Evolutionary conservation across 1,140 invertebrate species (phyloP), one percentile per base, ranked within the genome.

Genomic region (Eupristina koningsbergeri): DNA sequence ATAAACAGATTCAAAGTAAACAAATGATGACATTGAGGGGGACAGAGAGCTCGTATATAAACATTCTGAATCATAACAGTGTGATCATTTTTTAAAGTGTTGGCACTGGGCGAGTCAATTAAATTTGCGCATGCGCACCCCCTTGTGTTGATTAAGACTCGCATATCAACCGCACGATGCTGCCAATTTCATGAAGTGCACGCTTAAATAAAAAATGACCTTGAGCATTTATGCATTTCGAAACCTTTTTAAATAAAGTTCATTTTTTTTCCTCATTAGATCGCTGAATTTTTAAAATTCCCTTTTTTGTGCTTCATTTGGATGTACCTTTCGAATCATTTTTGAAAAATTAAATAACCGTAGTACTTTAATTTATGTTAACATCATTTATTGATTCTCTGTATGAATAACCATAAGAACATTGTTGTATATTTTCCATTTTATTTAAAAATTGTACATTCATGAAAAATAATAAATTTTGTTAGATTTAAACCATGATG

Each of bases 201-300:
- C 63, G 34, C 50, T 77, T 77, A 77, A 61, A 29, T 3, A 13
- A 61, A 22, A 8, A 77, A 39, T 77, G 63, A 77, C 75, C 75
- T 77, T 77, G 75, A 61, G 15, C 6, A 8, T 58, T 47, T 61
- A 39, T 36, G 75, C 31, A 34, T 41, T 71, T 71, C 36, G 19
- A 69, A 69, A 6, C 29, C 39, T 22, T 1, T 69, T 69, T 69
- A 36, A 36, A 22, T 17, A 69, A 69, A 69, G 64, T 7, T 36
- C 31, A 9, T 64, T 17, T 64, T 31, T 64, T 17, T 31, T 31
- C 34, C 34, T 34, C 63, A n/a, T n/a, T n/a, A n/a, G n/a, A n/a
- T n/a, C n/a, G n/a, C n/a, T n/a, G n/a, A n/a, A n/a, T n/a, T n/a
- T n/a, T n/a, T n/a, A n/a, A n/a, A n/a, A n/a, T n/a, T n/a, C n/a